Conservation (phyloP, 1,140 invertebrate species). For the Drosophila sulfurigaster region DNA sequence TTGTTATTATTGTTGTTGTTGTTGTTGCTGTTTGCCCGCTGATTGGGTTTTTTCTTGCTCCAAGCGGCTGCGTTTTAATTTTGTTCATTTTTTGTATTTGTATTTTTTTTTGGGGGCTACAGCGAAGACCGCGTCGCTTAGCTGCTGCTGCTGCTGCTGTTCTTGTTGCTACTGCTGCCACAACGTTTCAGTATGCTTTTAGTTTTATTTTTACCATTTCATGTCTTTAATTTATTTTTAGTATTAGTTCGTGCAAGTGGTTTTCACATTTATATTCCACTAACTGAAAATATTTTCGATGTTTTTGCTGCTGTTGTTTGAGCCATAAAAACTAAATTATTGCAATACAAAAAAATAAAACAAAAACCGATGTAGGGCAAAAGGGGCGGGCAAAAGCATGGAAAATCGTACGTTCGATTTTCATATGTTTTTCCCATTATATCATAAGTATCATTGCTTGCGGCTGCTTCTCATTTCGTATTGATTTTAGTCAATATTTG, state of each 20-base stretch:
- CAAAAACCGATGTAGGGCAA: background rate
- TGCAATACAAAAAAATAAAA: constrained; percentile 22
- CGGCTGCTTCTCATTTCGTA: constrained; percentile 54
- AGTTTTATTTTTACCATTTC: constrained; percentile 78
- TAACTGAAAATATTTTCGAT: constrained; percentile 63
- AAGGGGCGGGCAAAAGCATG: constrained; percentile 8
- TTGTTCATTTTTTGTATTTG: constrained; percentile 62
- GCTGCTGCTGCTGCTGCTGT: constrained; percentile 25
- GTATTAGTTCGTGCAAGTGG: constrained; percentile 63
- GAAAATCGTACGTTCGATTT: constrained; percentile 47
- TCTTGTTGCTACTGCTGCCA: constrained; percentile 35
- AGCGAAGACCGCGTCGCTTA: constrained; percentile 42
- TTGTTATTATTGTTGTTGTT: constrained; percentile 18
- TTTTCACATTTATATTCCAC: constrained; percentile 58
- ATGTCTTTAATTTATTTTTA: constrained; percentile 78
- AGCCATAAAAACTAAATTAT: constrained; percentile 58
- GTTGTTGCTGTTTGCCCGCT: constrained; percentile 43
- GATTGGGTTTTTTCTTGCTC: constrained; percentile 68
- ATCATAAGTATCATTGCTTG: constrained; percentile 51
- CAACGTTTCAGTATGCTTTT: constrained; percentile 60
- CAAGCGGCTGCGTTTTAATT: constrained; percentile 79
- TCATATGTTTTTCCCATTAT: constrained; percentile 43
- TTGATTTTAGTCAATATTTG: constrained; percentile 79
- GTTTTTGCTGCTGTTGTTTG: constrained; percentile 50
- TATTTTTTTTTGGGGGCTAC: constrained; percentile 26